Base-by-base conservation (phyloP, 2,797 vertebrate genomes). In the Malurus splendens region DNA sequence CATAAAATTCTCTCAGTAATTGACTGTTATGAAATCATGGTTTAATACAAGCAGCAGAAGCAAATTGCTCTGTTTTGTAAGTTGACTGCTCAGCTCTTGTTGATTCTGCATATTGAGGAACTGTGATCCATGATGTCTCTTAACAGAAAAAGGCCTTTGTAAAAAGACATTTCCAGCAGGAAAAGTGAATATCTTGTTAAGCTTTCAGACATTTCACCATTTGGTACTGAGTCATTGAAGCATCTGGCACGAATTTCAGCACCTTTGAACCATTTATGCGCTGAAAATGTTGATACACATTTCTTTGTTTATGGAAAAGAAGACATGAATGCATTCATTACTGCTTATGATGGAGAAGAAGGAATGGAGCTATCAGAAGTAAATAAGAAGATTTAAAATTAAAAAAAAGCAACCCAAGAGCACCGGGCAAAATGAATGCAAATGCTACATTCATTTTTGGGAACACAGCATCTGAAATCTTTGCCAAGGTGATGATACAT, bases 161-260 rank as follows among this genome's bases (percentile, higher is more conserved):
- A 56, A 81, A 71, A 84, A 89, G 33, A 60, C 15, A 56, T 79
- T 93, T 93, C 70, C 64, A 82, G 50, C 28, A 92, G 64, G 61
- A 91, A 90, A 81, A 87, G 54, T 28, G 2, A 86, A 24, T 78
- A 77, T 84, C 76, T 91, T 92, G 33, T 90, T 82, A 80, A 45
- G 28, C 62, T 79, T 64, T 67, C 39, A 87, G 48, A 64, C n/a
- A 28, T 91, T 91, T 86, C 38, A 41, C 71, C 67, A 89, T 65
- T 91, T 93, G 82, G 45, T 76, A 85, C 82, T 94, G 92, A 95
- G 66, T 93, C 92, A 93, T 45, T 79, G 71, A 87, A 82, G 67
- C 73, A 91, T 89, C 86, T 92, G 94, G 82, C 54, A 68, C 65
- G 78, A 87, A 94, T 90, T 79, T 86, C 72, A 86, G 73, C 33